Evolutionary conservation across 2,888 invertebrate species (phyloP).

Genomic region (Yponomeuta cagnagella): DNA sequence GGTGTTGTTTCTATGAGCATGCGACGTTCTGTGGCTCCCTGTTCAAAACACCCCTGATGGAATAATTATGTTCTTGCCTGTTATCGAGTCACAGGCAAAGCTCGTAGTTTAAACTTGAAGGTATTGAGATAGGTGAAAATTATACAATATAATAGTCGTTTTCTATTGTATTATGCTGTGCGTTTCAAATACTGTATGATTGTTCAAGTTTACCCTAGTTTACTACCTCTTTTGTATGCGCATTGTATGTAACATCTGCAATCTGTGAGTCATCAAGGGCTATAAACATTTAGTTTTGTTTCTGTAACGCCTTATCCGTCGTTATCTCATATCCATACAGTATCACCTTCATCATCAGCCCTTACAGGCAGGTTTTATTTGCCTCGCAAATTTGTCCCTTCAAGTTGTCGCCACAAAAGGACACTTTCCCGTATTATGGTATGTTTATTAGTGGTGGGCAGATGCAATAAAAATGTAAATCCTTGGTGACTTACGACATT

Average conservation of each 20-base stretch:
- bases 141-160: too few relatives aligned
- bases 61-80: neutral
- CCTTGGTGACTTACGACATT: constrained; percentile 34
- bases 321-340: neutral
- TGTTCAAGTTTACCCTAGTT: too few relatives aligned
- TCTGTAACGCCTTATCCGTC: neutral
- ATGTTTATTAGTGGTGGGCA: constrained; percentile 25
- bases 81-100: too few relatives aligned
- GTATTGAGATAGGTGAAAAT: too few relatives aligned
- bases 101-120: too few relatives aligned
- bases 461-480: constrained; percentile 59
- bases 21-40: neutral
- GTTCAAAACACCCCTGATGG: neutral
- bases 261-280: too few relatives aligned
- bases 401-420: constrained; percentile 14
- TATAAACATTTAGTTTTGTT: neutral
- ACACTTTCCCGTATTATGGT: constrained; percentile 2
- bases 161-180: too few relatives aligned
- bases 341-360: constrained; percentile 6
- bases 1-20: neutral
- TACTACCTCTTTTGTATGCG: too few relatives aligned
- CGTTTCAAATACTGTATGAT: too few relatives aligned
- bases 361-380: neutral
- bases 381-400: constrained; percentile 22
- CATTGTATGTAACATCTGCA: too few relatives aligned